Percentiles rank a stretch among this genome's conserved stretches.
phyloP scores from a whole-genome alignment of 2,113 vertebrate genomes.

The Copsychus sechellarum region DNA sequence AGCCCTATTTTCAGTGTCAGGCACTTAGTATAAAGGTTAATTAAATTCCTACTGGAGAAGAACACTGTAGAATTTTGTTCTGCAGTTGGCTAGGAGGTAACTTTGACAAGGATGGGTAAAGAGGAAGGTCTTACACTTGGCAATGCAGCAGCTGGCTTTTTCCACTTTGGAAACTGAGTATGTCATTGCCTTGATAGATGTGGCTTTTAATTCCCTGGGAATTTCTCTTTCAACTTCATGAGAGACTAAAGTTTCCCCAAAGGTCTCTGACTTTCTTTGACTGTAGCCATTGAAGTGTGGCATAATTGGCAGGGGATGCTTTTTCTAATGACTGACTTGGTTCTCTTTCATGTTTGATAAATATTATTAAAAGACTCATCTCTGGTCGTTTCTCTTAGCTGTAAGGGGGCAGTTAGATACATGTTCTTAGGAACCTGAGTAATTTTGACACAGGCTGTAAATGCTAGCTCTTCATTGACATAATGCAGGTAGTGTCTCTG shows the following conservation, averaged over 20 bases:
- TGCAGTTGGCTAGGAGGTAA: background rate
- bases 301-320: background rate
- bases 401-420: background rate
- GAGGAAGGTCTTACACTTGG: slow-evolving; percentile 2
- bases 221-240: slow-evolving; percentile 53
- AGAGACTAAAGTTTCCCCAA: slow-evolving; percentile 18
- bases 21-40: background rate
- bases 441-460: background rate
- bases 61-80: background rate
- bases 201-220: slow-evolving; percentile 37
- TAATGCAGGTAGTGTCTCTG: background rate
- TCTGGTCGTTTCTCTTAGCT: background rate
- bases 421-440: background rate
- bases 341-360: slow-evolving; percentile 17
- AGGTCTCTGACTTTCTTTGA: slow-evolving; percentile 13
- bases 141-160: slow-evolving; percentile 55
- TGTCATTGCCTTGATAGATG: slow-evolving; percentile 14
- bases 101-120: background rate
- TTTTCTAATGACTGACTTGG: background rate
- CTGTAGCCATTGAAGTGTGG: background rate
- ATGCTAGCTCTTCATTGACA: background rate
- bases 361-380: background rate
- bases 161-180: slow-evolving; percentile 56
- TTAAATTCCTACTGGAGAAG: background rate
- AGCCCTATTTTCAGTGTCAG: background rate